phyloP scores from a whole-genome alignment of 2,797 vertebrate genomes.

The Phoebastria nigripes region DNA sequence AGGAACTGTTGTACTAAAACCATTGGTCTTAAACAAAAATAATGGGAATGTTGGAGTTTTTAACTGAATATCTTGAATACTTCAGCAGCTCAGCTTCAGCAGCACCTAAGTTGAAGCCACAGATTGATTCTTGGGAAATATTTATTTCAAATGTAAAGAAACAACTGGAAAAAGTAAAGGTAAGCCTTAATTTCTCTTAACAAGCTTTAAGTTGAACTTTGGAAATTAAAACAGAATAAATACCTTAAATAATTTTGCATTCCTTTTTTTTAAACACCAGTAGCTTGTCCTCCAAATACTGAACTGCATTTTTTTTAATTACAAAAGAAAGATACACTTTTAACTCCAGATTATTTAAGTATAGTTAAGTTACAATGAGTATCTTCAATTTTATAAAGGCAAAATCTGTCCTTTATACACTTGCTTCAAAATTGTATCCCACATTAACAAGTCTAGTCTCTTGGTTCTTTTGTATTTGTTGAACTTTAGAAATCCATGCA shows the following conservation, averaged over 20 bases:
- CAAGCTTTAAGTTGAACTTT: background rate
- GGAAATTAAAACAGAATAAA: background rate
- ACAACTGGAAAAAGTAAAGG: constrained; percentile 63
- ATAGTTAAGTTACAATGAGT: background rate
- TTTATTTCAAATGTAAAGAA: constrained; percentile 59
- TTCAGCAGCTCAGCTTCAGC: constrained; percentile 35
- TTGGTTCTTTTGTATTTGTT: background rate
- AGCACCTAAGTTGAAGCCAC: constrained; percentile 10
- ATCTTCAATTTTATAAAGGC: background rate
- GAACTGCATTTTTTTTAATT: background rate
- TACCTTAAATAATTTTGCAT: background rate
- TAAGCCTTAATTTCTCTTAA: constrained; percentile 24
- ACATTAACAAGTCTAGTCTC: background rate
- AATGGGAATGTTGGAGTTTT: background rate
- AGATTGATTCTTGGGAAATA: constrained; percentile 58
- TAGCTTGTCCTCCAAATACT: background rate
- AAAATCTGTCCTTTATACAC: background rate
- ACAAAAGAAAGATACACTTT: background rate
- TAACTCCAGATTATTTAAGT: background rate
- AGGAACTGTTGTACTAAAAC: background rate
- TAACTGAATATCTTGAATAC: constrained; percentile 3
- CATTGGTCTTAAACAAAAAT: background rate
- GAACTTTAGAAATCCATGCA: background rate
- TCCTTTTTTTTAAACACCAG: background rate
- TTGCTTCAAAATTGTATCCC: background rate